Percentiles rank a stretch among this genome's conserved stretches.
phyloP scores from a whole-genome alignment of 2,888 invertebrate genomes.

The Isoperla grammatica region DNA sequence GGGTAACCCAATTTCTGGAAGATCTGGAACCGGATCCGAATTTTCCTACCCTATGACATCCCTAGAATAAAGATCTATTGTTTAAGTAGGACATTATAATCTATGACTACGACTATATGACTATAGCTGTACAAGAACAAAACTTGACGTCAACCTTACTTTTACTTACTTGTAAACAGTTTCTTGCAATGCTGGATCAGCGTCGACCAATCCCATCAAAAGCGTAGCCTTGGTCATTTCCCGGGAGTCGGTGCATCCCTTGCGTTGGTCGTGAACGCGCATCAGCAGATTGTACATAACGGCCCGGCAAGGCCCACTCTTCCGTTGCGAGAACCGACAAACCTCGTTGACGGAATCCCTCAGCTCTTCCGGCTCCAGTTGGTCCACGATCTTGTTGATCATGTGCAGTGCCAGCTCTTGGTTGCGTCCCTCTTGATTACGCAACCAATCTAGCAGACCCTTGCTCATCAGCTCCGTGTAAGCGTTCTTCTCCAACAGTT shows the following conservation, averaged over 20 bases:
- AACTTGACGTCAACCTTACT: no score
- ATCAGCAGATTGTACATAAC: conserved; percentile 44
- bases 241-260: conserved; percentile 30
- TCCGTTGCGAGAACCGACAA: conserved; percentile 32
- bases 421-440: conserved; percentile 34
- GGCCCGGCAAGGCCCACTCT: conserved; percentile 38
- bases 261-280: conserved; percentile 38
- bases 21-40: no score
- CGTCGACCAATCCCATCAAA: conserved; percentile 48
- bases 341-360: conserved; percentile 33
- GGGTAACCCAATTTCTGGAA: no score
- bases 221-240: conserved; percentile 41
- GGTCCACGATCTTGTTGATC: conserved; percentile 36
- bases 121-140: no score
- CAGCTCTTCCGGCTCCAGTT: conserved; percentile 29
- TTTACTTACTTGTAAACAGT: conserved; percentile 43
- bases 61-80: no score
- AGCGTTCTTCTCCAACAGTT: conserved; percentile 22
- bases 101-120: no score
- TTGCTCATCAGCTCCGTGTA: conserved; percentile 21
- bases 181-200: conserved; percentile 45
- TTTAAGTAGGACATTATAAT: no score
- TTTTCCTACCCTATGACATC: no score
- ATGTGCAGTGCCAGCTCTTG: conserved; percentile 39
- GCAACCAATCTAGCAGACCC: conserved; percentile 16